Evolutionary conservation across 1,140 invertebrate species (phyloP), one percentile per base, ranked within the genome.

Genomic region (Temnothorax nylanderi): DNA sequence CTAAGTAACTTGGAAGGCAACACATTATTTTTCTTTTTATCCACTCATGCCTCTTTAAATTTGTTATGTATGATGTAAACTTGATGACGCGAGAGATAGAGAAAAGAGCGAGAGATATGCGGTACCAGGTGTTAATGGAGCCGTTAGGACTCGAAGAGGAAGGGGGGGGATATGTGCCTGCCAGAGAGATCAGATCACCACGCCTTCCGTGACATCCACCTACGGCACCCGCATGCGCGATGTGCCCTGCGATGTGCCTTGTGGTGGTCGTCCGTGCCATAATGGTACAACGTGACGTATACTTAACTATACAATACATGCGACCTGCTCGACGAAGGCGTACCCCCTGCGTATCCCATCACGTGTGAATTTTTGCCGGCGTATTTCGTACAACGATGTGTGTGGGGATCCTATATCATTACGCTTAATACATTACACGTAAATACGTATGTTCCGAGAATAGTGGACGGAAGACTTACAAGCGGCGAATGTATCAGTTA

Each of bases 181-280:
- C 11, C 21, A 26, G 37, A 37, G 37, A 37, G 60, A 37, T 86
- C 62, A 47, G 60, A 60, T 80, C 75, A 86, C 88, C 87, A 89
- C 88, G 88, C 88, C 86, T 89, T 88, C 76, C 69, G 3, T 11
- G 74, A 89, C 44, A 76, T 74, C 65, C 84, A 76, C 71, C 88
- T 76, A n/a, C 34, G 13, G 21, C 41, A 56, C 64, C 75, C 88
- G 88, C 88, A 89, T 89, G 87, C 88, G 88, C 75, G 54, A 54
- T 54, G 11, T n/a, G 26, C 41, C 32, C 49, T 16, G 51, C 44
- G 47, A 81, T 47, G 56, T 18, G 67, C 56, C 41, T 60, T 26
- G 37, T 60, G 56, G 69, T 74, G 54, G 41, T 74, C 54, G 34
- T 84, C 75, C 41, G 26, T 75, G 26, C 7, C 26, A 49, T 13